phyloP scores from a whole-genome alignment of 92 coral and sea anemone genomes.

The Metridium senile region DNA sequence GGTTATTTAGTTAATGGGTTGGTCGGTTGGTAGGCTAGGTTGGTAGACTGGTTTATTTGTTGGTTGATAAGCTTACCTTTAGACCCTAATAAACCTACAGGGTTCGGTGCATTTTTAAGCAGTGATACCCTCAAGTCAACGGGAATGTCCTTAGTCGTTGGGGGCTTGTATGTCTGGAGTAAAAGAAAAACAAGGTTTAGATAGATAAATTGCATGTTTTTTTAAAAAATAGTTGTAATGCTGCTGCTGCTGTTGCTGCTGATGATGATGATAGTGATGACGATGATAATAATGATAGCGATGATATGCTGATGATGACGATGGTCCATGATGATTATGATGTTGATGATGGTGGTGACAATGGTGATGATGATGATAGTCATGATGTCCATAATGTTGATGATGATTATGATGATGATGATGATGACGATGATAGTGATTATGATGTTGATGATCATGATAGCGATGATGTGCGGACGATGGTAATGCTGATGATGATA shows the following conservation, averaged over 20 bases:
- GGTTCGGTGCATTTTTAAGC: constrained; percentile 67
- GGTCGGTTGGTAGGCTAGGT: neutral
- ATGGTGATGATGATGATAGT: neutral
- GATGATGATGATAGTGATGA: neutral
- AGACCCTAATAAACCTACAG: constrained; percentile 64
- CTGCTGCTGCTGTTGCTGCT: neutral
- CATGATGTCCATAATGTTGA: neutral
- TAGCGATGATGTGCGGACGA: neutral
- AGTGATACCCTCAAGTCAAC: constrained; percentile 69
- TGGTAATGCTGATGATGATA: neutral
- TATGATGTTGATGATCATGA: neutral
- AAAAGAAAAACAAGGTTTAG: neutral
- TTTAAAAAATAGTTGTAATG: no score
- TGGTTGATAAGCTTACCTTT: constrained; percentile 45
- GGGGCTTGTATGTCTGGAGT: constrained; percentile 65
- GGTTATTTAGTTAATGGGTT: neutral
- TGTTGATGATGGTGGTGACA: neutral
- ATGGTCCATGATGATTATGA: neutral
- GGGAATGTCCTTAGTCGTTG: constrained; percentile 74
- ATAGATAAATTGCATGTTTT: neutral
- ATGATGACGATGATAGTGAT: neutral
- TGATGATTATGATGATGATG: neutral
- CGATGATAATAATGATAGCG: neutral
- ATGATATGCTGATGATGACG: no score
- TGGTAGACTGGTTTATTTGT: neutral